phyloP scores from a whole-genome alignment of 1,140 invertebrate genomes.

The Drosophila pachea region DNA sequence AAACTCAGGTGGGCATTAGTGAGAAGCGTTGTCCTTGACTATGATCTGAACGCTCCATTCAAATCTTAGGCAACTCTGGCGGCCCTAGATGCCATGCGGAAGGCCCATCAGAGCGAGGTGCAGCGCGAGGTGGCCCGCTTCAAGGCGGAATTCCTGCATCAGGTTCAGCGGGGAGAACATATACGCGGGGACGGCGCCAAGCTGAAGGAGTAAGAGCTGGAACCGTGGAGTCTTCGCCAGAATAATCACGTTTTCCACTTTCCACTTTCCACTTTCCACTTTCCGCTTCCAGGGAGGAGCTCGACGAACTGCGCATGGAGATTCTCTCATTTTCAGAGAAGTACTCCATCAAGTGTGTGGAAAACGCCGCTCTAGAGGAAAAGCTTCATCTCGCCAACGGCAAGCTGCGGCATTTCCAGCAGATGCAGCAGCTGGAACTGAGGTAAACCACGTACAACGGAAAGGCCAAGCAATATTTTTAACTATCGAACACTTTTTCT shows the following conservation, averaged over 20 bases:
- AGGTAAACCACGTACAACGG: slow-evolving; percentile 78
- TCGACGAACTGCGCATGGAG: slow-evolving; percentile 91
- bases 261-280: not conserved
- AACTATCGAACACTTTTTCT: not conserved
- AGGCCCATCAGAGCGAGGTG: slow-evolving; percentile 94
- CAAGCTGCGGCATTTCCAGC: slow-evolving; percentile 88
- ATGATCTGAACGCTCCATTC: not conserved
- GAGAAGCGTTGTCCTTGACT: not conserved
- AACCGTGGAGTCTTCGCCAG: not conserved
- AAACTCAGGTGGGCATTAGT: slow-evolving; percentile 83
- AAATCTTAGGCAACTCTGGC: slow-evolving; percentile 82
- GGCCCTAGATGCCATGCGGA: slow-evolving; percentile 94
- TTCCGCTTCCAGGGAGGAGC: slow-evolving; percentile 83
- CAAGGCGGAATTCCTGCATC: slow-evolving; percentile 90
- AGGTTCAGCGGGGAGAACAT: slow-evolving; percentile 82
- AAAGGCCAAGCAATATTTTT: not conserved
- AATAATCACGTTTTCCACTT: not conserved
- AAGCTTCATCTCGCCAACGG: slow-evolving; percentile 87
- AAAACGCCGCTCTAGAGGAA: slow-evolving; percentile 91
- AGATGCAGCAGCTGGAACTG: slow-evolving; percentile 85
- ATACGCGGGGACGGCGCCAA: slow-evolving; percentile 61
- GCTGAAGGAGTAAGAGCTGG: slow-evolving; percentile 66
- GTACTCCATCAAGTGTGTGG: slow-evolving; percentile 94
- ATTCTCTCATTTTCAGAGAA: slow-evolving; percentile 93
- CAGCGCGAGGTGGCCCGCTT: slow-evolving; percentile 92